Conservation (phyloP, 2,113 vertebrate species). For the Phaetusa simplex region DNA sequence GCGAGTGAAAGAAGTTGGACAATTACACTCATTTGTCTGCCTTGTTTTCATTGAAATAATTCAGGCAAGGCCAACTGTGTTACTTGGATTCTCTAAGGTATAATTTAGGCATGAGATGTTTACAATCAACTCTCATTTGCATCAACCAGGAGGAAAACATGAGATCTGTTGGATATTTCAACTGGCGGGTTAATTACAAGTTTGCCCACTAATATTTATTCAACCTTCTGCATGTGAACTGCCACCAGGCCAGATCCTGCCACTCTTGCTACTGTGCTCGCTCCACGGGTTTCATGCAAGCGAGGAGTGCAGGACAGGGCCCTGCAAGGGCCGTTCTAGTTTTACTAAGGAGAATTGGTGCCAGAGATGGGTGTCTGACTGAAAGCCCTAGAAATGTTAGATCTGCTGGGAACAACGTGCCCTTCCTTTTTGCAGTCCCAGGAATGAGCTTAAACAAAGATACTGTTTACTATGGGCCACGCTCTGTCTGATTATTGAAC, state of each 20-base stretch:
- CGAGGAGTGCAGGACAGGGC: not conserved
- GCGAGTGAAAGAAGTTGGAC: not conserved
- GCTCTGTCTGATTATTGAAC: not conserved
- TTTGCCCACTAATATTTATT: constrained; percentile 25
- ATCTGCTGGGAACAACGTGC: not conserved
- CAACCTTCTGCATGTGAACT: constrained; percentile 6
- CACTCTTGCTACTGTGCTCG: not conserved
- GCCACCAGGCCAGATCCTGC: not conserved
- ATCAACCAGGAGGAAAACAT: constrained; percentile 3
- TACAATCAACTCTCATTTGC: constrained; percentile 60
- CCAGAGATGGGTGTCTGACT: not conserved
- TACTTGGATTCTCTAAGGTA: constrained; percentile 60
- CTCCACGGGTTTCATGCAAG: not conserved
- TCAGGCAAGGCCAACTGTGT: constrained; percentile 48
- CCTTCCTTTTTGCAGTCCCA: not conserved
- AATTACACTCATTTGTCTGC: constrained; percentile 26
- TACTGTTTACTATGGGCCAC: not conserved
- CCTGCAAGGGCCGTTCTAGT: accelerated
- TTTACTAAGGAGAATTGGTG: not conserved
- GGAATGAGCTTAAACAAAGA: not conserved
- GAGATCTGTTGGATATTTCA: constrained; percentile 39
- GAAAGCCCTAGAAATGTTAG: not conserved
- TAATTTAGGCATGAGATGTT: constrained; percentile 64
- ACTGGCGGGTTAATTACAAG: constrained; percentile 1
- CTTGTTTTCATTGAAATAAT: constrained; percentile 38